Conservation (phyloP, 2,797 vertebrate genomes). For the Phaenicophaeus curvirostris region DNA sequence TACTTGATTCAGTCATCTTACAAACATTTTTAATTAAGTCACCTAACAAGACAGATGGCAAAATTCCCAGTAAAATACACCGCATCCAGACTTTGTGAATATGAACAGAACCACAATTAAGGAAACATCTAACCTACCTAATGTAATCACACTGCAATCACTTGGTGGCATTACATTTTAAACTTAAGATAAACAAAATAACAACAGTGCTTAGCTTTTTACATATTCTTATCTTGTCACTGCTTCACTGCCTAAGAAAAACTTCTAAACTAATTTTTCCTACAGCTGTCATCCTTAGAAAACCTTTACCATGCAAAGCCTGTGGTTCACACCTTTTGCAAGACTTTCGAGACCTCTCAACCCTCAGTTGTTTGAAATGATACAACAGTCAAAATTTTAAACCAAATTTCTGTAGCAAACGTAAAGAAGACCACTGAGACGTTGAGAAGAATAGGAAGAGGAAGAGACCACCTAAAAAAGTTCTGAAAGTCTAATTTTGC, state of each 20-base stretch:
- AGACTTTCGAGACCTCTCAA: not conserved
- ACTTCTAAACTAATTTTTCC: not conserved
- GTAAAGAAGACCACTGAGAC: not conserved
- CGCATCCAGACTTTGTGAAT: not conserved
- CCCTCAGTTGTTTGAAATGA: not conserved
- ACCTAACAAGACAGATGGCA: not conserved
- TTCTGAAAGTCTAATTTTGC: not conserved
- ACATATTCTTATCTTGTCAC: not conserved
- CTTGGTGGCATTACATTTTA: not conserved
- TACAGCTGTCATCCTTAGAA: not conserved
- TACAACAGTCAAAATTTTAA: not conserved
- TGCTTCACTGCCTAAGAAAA: not conserved
- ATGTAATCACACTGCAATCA: not conserved
- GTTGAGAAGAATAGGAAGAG: not conserved
- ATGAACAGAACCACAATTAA: not conserved
- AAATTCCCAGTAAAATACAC: not conserved
- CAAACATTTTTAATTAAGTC: not conserved
- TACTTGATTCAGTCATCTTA: not conserved
- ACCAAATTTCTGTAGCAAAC: not conserved
- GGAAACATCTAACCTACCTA: not conserved
- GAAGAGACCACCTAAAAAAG: not conserved
- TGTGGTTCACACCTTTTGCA: not conserved
- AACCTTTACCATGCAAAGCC: not conserved
- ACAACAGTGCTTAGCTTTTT: not conserved
- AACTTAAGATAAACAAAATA: constrained; percentile 14